Base-by-base conservation (phyloP, 2,113 vertebrate species). In the Mastomys coucha region DNA sequence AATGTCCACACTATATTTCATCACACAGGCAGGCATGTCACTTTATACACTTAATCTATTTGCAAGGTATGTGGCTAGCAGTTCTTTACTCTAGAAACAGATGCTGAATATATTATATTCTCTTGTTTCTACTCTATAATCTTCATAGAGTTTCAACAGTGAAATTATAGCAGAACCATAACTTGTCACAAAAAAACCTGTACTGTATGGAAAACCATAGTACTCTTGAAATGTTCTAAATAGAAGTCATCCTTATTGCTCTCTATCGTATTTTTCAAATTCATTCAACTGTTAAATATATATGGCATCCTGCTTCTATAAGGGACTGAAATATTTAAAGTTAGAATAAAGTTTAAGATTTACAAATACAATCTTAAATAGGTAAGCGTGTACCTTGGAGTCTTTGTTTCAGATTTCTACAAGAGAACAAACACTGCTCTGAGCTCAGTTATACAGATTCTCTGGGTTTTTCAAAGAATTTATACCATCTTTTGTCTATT, bases 201-300 rank as follows among this genome's bases (percentile, higher is more conserved):
- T n/a, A n/a, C n/a, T n/a, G n/a, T n/a, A n/a, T 86, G 3, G 26
- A 94, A 91, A 95, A 65, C 86, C 65, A 67, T 45, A 94, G 91
- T 94, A 67, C 72, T 58, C 81, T 91, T 49, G 53, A 96, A 91
- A 73, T 53, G 67, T 65, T 94, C 39, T 87, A 96, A 58, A 82
- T 49, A 60, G 7, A 51, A 13, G 8, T 49, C 28, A 33, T 78
- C 14, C 16, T 78, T 33, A 33, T 53, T 78, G 49, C 49, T 53
- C 53, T 33, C 28, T 17, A 53, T 9, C 14, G 5, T 42, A 76
- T 10, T 51, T 78, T 51, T 78, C 24, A 33, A 28, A 51, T 8
- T 49, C 26, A 51, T 26, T 78, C 49, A 78, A 28, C 45, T 53
- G 33, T 78, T 49, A 13, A 76, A 5, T 49, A 31, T 28, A 51